Evolutionary conservation across 2,113 vertebrate genomes (phyloP).

Genomic region (Atrichornis clamosus): DNA sequence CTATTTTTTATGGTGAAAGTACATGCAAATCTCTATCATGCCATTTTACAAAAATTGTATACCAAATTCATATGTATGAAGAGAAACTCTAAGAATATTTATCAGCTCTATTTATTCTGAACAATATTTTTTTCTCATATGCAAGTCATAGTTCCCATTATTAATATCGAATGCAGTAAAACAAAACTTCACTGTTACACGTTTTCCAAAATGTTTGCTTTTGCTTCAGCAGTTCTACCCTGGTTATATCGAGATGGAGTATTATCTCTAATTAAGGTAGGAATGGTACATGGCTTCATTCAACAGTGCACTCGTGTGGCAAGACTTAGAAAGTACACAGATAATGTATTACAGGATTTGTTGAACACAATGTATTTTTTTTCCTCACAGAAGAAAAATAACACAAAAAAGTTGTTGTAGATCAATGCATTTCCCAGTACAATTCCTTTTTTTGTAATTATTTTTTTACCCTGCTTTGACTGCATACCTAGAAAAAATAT

Average conservation of each 20-base stretch:
- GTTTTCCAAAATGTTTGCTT: neutral
- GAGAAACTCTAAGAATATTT: neutral
- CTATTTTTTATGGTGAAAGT: neutral
- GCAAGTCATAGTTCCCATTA: neutral
- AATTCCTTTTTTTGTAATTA: neutral
- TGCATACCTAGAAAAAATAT: neutral
- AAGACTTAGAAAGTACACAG: neutral
- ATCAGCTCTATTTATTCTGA: neutral
- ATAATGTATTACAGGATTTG: neutral
- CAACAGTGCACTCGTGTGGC: slow-evolving; percentile 14
- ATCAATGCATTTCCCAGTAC: neutral
- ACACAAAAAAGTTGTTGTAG: neutral
- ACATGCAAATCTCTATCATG: neutral
- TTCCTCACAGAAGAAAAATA: neutral
- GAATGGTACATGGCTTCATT: neutral
- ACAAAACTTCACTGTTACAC: neutral
- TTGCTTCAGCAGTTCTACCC: neutral
- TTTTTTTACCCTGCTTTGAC: neutral
- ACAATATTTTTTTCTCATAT: neutral
- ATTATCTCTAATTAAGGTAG: neutral
- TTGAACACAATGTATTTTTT: neutral
- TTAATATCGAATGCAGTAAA: neutral
- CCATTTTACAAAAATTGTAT: neutral
- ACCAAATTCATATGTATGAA: neutral
- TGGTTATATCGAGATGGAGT: neutral